Evolutionary conservation across 2,888 invertebrate species (phyloP).

Genomic region (Drosophila affinis): DNA sequence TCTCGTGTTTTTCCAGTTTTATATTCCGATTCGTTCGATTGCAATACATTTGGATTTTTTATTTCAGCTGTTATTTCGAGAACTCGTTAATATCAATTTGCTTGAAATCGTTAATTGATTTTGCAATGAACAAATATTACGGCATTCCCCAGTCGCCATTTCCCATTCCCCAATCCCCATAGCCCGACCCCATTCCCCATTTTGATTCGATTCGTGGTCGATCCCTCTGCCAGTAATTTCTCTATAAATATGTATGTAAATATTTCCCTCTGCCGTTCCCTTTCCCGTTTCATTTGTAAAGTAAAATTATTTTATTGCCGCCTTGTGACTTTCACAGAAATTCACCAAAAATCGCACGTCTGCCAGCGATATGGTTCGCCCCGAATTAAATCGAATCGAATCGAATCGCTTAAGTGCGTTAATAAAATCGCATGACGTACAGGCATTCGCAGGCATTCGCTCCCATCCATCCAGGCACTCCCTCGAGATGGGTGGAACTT

Average conservation of each 20-base stretch:
- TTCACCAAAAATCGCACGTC: not conserved
- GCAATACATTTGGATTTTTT: constrained; percentile 54
- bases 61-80: constrained; percentile 60
- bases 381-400: constrained; percentile 68
- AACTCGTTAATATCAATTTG: constrained; percentile 81
- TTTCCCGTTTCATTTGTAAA: constrained; percentile 31
- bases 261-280: constrained; percentile 15
- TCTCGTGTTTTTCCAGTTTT: constrained; percentile 43
- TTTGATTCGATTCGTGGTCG: constrained; percentile 34
- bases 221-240: constrained; percentile 27
- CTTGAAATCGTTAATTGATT: constrained; percentile 80
- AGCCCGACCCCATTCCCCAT: constrained; percentile 14
- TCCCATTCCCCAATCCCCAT: constrained; percentile 7
- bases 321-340: constrained; percentile 55
- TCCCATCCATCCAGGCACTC: constrained; percentile 14
- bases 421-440: constrained; percentile 55
- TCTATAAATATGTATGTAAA: constrained; percentile 39
- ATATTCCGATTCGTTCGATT: constrained; percentile 24
- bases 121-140: constrained; percentile 80
- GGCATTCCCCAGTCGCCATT: constrained; percentile 52
- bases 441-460: not conserved
- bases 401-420: constrained; percentile 52
- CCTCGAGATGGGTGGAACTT: constrained; percentile 28
- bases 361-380: constrained; percentile 21
- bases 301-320: constrained; percentile 33